These are phyloP conservation scores for Luperina nickerlii DNA, from an alignment of 2,888 invertebrate genomes.

Conservation along the genomic window DNA sequence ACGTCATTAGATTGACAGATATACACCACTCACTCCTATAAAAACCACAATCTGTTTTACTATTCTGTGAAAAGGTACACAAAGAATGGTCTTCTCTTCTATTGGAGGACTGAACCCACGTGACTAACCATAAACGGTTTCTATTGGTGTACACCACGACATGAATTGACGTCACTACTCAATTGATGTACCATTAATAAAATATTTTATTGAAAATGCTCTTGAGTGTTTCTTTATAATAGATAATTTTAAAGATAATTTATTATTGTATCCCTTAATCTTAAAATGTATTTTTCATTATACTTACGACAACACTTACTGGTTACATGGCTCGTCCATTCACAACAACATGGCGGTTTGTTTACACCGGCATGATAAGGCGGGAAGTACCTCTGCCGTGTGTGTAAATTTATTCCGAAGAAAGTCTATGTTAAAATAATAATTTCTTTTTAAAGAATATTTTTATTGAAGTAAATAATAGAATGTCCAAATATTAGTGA, in stretches of 20 bases:
- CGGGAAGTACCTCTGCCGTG: constrained; percentile 83
- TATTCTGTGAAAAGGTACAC: constrained; percentile 89
- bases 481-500: constrained; percentile 67
- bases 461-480: constrained; percentile 79
- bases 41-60: constrained; percentile 89
- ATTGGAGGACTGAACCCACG: constrained; percentile 90
- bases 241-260: constrained; percentile 20
- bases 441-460: constrained; percentile 71
- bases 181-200: constrained; percentile 66
- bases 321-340: constrained; percentile 76
- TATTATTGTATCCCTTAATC: background rate
- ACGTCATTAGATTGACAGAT: constrained; percentile 88
- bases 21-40: constrained; percentile 90
- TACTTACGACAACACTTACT: constrained; percentile 77
- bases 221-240: background rate
- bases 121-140: constrained; percentile 78
- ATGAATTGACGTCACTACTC: constrained; percentile 78
- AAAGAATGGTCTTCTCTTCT: constrained; percentile 87
- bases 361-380: constrained; percentile 90
- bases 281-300: constrained; percentile 17
- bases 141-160: constrained; percentile 82
- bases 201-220: background rate
- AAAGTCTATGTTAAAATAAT: constrained; percentile 72
- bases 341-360: constrained; percentile 90
- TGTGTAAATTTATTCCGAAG: constrained; percentile 67